Evolutionary conservation across 1,140 invertebrate species (phyloP).

Genomic region (Tetramorium alpestre): DNA sequence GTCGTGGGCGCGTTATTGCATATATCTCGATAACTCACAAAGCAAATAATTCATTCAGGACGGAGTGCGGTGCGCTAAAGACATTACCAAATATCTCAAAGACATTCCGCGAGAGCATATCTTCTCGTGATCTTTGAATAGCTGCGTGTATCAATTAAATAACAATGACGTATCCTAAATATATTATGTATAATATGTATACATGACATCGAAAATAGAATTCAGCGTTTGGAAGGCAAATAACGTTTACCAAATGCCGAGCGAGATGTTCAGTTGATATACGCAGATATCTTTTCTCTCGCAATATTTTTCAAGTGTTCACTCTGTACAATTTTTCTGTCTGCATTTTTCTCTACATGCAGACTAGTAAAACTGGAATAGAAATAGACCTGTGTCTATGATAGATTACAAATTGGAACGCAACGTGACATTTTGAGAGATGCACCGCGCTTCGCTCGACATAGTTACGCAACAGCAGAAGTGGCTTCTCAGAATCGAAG

Average conservation of each 20-base stretch:
- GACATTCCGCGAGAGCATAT: neutral
- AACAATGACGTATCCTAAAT: neutral
- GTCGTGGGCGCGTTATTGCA: neutral
- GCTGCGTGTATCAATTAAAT: too few species aligned
- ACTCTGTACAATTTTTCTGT: neutral
- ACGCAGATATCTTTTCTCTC: neutral
- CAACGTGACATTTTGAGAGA: neutral
- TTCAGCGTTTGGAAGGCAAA: neutral
- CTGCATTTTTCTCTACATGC: neutral
- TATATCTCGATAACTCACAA: neutral
- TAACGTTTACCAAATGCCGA: neutral
- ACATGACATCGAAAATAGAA: neutral
- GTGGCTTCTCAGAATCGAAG: slow-evolving; percentile 10
- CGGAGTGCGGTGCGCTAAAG: neutral
- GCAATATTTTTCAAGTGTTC: neutral
- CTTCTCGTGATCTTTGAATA: too few species aligned
- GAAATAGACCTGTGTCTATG: neutral
- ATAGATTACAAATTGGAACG: slow-evolving; percentile 16
- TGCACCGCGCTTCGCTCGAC: neutral
- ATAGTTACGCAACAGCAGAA: slow-evolving; percentile 22
- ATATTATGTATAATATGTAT: neutral
- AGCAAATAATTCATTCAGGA: neutral
- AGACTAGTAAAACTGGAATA: neutral
- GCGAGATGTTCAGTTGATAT: neutral
- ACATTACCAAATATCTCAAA: neutral